Conservation (phyloP, 92 coral and sea anemone genomes). For the Desmophyllum pertusum region DNA sequence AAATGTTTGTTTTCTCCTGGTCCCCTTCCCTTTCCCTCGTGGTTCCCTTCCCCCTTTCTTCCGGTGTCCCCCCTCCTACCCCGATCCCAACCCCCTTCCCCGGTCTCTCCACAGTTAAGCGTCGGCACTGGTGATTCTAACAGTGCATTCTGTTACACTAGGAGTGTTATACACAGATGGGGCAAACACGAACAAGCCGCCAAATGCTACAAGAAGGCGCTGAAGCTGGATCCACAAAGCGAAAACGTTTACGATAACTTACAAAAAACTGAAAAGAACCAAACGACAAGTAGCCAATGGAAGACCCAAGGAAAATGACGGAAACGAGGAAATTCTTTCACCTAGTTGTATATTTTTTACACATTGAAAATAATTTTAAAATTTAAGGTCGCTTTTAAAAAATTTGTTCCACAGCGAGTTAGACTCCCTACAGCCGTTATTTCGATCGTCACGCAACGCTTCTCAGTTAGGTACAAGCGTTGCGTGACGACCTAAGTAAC, state of each 20-base stretch:
- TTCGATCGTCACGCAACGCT: not conserved
- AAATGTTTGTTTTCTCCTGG: too few relatives aligned
- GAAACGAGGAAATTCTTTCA: not conserved
- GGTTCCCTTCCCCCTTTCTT: too few relatives aligned
- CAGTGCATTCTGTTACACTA: not conserved
- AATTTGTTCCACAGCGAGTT: not conserved
- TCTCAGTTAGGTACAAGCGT: not conserved
- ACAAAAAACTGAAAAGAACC: constrained; percentile 73
- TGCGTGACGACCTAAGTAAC: too few relatives aligned
- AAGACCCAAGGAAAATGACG: constrained; percentile 1
- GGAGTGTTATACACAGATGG: constrained; percentile 97
- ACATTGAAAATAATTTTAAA: not conserved
- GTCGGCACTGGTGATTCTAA: too few relatives aligned
- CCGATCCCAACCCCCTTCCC: too few relatives aligned
- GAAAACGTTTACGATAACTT: constrained; percentile 75
- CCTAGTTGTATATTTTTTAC: constrained; percentile 10
- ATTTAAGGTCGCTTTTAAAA: not conserved
- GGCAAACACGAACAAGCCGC: constrained; percentile 82
- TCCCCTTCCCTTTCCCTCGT: too few relatives aligned
- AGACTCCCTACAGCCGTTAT: not conserved
- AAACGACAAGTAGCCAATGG: constrained; percentile 32
- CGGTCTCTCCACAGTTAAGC: too few relatives aligned
- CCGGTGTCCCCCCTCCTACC: too few relatives aligned
- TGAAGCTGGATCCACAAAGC: constrained; percentile 73
- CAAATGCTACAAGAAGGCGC: constrained; percentile 62